Evolutionary conservation across 2,113 vertebrate species (phyloP).

Genomic region (Promerops cafer): DNA sequence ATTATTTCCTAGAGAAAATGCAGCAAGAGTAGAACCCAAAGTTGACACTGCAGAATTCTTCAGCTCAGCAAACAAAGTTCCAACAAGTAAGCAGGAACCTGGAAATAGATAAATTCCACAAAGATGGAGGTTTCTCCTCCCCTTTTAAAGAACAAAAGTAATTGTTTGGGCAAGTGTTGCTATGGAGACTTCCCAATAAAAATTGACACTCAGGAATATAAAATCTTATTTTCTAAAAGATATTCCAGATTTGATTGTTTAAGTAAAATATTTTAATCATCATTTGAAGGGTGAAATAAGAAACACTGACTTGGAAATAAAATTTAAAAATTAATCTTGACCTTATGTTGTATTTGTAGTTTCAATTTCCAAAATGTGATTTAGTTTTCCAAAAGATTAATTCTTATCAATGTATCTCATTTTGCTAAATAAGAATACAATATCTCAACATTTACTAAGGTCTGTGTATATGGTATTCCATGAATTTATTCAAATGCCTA

Average conservation of each 20-base stretch:
- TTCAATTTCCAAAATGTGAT: background rate
- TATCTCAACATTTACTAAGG: background rate
- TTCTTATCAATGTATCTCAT: background rate
- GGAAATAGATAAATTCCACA: background rate
- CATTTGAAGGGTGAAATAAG: background rate
- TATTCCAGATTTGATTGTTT: background rate
- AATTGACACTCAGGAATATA: background rate
- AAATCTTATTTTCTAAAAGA: background rate
- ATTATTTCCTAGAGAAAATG: background rate
- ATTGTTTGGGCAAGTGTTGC: background rate
- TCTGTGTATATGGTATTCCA: background rate
- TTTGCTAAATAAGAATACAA: background rate
- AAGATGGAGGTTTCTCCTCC: background rate
- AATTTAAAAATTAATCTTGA: background rate
- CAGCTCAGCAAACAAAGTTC: background rate
- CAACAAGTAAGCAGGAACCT: background rate
- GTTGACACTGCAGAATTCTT: background rate
- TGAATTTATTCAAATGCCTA: background rate
- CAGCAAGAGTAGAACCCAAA: background rate
- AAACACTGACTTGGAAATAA: background rate
- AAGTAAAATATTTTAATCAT: background rate
- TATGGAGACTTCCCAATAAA: background rate
- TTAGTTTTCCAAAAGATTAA: background rate
- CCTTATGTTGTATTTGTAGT: background rate
- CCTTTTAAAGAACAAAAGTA: background rate